Percentiles rank a stretch among this genome's conserved stretches.
Evolutionary conservation across 2,888 invertebrate genomes (phyloP).

Genomic region (Agrotis ipsilon): DNA sequence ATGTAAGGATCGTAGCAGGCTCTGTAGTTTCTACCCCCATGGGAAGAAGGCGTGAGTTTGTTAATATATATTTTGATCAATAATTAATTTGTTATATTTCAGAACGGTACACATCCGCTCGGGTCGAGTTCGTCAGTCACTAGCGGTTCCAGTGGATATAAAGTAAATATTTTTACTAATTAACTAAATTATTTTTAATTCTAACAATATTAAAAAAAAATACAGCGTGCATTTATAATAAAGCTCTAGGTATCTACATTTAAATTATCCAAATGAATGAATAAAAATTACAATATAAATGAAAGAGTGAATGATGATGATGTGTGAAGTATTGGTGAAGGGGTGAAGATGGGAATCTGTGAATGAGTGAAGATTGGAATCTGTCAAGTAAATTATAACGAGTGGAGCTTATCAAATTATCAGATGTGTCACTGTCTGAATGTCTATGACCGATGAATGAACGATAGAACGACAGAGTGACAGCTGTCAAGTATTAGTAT

Average conservation of each 20-base stretch:
- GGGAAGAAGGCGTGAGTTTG: too few relatives aligned
- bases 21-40: too few relatives aligned
- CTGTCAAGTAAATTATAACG: background rate
- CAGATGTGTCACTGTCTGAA: too few relatives aligned
- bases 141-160: constrained; percentile 88
- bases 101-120: constrained; percentile 87
- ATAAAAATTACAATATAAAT: background rate
- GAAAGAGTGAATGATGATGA: background rate
- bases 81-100: constrained; percentile 58
- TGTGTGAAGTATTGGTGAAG: too few relatives aligned
- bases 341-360: too few relatives aligned
- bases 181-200: background rate
- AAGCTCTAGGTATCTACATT: too few relatives aligned
- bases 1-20: too few relatives aligned
- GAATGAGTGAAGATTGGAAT: too few relatives aligned
- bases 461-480: background rate
- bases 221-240: too few relatives aligned
- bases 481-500: background rate
- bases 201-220: background rate
- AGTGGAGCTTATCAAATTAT: too few relatives aligned
- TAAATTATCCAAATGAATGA: background rate
- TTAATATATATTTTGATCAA: background rate
- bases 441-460: background rate
- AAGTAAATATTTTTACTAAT: constrained; percentile 79
- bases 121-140: constrained; percentile 89